A percentile compares a stretch with the other conserved stretches of the same genome.
These are phyloP conservation scores for Ondatra zibethicus DNA, from an alignment of 2,113 vertebrate species.

Conservation along the genomic window DNA sequence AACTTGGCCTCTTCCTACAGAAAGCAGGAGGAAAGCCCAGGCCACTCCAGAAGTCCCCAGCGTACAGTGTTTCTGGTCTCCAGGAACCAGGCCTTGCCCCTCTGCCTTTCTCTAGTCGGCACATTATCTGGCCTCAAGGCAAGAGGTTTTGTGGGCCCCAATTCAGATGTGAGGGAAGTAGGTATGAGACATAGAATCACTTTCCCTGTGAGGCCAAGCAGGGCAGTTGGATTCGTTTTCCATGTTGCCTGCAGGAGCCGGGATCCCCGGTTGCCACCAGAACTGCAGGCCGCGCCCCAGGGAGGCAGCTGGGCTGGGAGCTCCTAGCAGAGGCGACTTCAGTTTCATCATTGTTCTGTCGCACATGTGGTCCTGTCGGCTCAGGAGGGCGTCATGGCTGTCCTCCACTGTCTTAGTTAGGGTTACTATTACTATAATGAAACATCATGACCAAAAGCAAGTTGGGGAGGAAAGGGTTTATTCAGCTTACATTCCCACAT, in stretches of 20 bases:
- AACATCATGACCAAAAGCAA: neutral
- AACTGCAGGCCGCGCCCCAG: neutral
- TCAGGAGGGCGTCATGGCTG: fast-evolving
- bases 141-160: neutral
- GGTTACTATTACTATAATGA: neutral
- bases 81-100: no score
- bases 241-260: fast-evolving
- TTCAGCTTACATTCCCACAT: neutral
- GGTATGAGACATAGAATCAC: fast-evolving
- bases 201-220: fast-evolving
- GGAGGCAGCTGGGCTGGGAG: neutral
- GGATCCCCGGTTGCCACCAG: neutral
- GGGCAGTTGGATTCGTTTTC: fast-evolving
- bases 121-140: neutral
- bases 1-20: neutral
- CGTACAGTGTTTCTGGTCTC: fast-evolving
- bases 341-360: neutral
- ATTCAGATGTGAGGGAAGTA: neutral
- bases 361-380: fast-evolving
- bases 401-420: neutral
- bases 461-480: neutral
- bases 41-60: fast-evolving
- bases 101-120: neutral
- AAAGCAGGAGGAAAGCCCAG: neutral
- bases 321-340: fast-evolving